Percentiles rank a stretch among this genome's conserved stretches.
Conservation (phyloP, 2,888 invertebrate genomes). For the Xylota segnis region DNA sequence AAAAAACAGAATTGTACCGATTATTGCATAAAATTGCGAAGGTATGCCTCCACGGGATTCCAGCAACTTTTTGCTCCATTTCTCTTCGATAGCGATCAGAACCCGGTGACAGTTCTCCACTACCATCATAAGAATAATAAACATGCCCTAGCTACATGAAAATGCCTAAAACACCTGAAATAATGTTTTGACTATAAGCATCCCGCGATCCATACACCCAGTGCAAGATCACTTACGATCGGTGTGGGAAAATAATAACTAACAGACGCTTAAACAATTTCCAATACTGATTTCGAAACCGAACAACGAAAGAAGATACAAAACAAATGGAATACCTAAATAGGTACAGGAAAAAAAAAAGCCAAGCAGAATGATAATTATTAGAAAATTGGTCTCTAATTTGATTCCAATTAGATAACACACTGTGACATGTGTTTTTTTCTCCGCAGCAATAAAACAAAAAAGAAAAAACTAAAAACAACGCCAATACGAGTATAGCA, state of each 20-base stretch:
- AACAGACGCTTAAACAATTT: constrained; percentile 18
- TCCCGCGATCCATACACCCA: constrained; percentile 21
- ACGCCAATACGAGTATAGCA: constrained; percentile 27
- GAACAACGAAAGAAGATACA: constrained; percentile 30
- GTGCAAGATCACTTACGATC: constrained; percentile 15
- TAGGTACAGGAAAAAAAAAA: constrained; percentile 9
- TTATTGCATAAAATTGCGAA: constrained; percentile 52
- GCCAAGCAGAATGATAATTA: constrained; percentile 60
- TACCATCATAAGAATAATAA: not conserved
- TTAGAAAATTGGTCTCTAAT: constrained; percentile 73
- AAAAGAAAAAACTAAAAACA: constrained; percentile 16
- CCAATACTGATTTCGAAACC: not conserved
- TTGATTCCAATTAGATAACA: constrained; percentile 71
- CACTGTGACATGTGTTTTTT: constrained; percentile 60
- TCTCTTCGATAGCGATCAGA: constrained; percentile 21
- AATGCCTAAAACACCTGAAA: constrained; percentile 62
- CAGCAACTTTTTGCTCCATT: not conserved
- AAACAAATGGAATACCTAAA: constrained; percentile 28
- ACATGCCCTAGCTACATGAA: not conserved
- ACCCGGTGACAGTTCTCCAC: not conserved
- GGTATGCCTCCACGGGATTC: constrained; percentile 46
- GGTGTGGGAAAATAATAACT: constrained; percentile 48
- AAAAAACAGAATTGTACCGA: constrained; percentile 48
- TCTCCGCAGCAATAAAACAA: constrained; percentile 21
- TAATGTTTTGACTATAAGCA: constrained; percentile 31